Base-by-base conservation (phyloP, 2,888 invertebrate species). In the Osmoderma eremita region DNA sequence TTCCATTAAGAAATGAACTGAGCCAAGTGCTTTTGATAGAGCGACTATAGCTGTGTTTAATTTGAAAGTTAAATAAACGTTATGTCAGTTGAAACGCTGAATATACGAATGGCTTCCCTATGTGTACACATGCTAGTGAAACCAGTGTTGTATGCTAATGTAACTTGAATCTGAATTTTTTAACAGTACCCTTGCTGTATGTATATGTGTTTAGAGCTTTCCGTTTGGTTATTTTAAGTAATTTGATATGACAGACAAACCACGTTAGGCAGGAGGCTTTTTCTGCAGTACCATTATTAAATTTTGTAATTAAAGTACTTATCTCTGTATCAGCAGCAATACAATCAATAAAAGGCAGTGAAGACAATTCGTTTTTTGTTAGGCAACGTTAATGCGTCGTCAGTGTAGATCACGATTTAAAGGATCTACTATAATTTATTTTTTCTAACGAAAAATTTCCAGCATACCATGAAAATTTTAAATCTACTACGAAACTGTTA, bases 1-100 rank as follows among this genome's bases (percentile, higher is more conserved):
- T 81, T 80, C 81, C 80, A 81, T 81, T 81, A 81, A 81, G 81
- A 79, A 81, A 81, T 80, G 79, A 80, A 79, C 78, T 78, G 79
- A 79, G 79, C 79, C 79, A 75, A 78, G 77, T 75, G 81, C 79
- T 79, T 72, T 72, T 73, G 71, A 73, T 72, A 67, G 69, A 72
- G 65, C 68, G 49, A 67, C 66, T 70, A 61, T 67, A 65, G 51
- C 56, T 53, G 63, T 67, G 69, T 67, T 69, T 71, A 70, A 71
- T 71, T 70, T 79, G 78, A 75, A 79, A 80, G 80, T 79, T 79
- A 81, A 80, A 81, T 79, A 80, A 77, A 80, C 76, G 78, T 77
- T 78, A 73, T 76, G 77, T 77, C 39, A 66, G 63, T 65, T 62
- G 68, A 63, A 45, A 41, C 58, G 63, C 67, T 49, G 51, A 51